Conservation (phyloP, 1,140 invertebrate genomes). For the Drosophila funebris region DNA sequence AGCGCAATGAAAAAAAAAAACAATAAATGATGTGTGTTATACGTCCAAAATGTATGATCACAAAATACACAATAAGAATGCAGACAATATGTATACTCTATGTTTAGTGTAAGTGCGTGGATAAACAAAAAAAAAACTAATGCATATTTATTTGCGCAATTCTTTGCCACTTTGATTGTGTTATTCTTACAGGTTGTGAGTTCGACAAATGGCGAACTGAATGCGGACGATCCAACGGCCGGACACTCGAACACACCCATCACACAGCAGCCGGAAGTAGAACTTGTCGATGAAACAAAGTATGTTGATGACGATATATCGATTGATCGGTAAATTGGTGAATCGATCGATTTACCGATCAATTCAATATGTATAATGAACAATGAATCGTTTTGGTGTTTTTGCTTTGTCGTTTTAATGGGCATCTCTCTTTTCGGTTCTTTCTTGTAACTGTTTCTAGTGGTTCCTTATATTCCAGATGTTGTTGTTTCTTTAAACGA, state of each 20-base stretch:
- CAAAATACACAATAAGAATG: constrained; percentile 39
- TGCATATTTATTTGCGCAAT: constrained; percentile 21
- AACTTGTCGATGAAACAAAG: constrained; percentile 96
- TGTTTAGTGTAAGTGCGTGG: constrained; percentile 60
- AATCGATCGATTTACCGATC: constrained; percentile 58
- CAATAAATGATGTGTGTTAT: constrained; percentile 15
- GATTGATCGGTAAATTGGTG: constrained; percentile 35
- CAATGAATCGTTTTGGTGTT: constrained; percentile 60
- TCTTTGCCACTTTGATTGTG: constrained; percentile 2
- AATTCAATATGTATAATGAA: no score
- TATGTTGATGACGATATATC: constrained; percentile 85
- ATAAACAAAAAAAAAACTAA: constrained; percentile 5
- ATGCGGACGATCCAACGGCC: constrained; percentile 96
- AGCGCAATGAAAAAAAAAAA: constrained; percentile 35
- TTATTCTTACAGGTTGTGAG: constrained; percentile 93
- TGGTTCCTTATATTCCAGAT: constrained; percentile 88
- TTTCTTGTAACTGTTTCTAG: constrained; percentile 72
- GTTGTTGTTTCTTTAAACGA: constrained; percentile 98
- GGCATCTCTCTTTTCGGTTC: constrained; percentile 51
- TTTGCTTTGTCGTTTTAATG: constrained; percentile 83
- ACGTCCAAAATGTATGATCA: constrained; percentile 61
- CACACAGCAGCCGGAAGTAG: constrained; percentile 95
- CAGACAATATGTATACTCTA: constrained; percentile 50
- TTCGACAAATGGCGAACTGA: constrained; percentile 97
- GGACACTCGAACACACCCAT: constrained; percentile 98